These are phyloP conservation scores for Oncorhynchus tshawytscha DNA, from an alignment of 2,113 vertebrate species.

Conservation along the genomic window DNA sequence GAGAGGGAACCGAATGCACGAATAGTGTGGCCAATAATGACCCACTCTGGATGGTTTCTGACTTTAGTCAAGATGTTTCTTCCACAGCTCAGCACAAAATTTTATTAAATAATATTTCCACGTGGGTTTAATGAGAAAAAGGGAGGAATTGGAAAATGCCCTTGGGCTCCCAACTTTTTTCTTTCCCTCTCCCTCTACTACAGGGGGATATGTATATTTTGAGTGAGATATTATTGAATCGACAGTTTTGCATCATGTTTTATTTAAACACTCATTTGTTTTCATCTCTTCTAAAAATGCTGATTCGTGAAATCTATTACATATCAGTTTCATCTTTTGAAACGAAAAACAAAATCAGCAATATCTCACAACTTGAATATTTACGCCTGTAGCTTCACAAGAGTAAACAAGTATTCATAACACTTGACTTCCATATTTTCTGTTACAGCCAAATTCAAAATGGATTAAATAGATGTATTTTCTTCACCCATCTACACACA, in stretches of 20 bases:
- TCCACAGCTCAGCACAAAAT: not conserved
- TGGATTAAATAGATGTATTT: not conserved
- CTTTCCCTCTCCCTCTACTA: not conserved
- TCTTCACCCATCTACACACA: not conserved
- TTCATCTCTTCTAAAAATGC: conserved; percentile 35
- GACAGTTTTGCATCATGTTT: not conserved
- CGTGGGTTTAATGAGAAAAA: conserved; percentile 7
- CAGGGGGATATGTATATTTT: conserved; percentile 40
- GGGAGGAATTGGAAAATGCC: conserved; percentile 7
- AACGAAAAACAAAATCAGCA: conserved; percentile 44
- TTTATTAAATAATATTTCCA: not conserved
- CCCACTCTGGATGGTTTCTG: not conserved
- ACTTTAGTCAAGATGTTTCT: not conserved
- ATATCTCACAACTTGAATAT: conserved; percentile 9
- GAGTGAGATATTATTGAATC: conserved; percentile 52
- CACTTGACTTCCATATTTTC: not conserved
- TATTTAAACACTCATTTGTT: not conserved
- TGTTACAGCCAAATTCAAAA: not conserved
- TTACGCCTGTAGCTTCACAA: not conserved
- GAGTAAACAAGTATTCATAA: conserved; percentile 31
- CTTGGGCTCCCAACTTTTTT: conserved; percentile 7
- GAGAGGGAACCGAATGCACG: not conserved
- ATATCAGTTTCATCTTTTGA: conserved; percentile 22
- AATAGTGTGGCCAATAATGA: not conserved
- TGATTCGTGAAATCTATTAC: conserved; percentile 35